Evolutionary conservation across 2,113 vertebrate genomes (phyloP).

Genomic region (Chaetura pelagica): DNA sequence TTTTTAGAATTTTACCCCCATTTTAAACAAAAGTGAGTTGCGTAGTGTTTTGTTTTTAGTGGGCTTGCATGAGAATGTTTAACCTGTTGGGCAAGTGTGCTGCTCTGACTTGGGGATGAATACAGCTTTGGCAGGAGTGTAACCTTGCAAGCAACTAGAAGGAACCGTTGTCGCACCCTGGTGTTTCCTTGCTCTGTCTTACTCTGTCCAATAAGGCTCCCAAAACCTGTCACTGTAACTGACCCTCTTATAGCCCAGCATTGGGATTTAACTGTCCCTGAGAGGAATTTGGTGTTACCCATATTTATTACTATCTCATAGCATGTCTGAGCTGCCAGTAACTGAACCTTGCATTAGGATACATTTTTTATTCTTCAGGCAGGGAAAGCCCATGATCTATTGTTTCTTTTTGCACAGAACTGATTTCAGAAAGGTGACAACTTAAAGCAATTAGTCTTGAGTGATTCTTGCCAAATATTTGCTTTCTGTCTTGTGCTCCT

Average conservation of each 20-base stretch:
- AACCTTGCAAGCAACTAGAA: not conserved
- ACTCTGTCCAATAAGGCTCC: not conserved
- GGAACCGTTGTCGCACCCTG: not conserved
- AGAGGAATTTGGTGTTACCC: not conserved
- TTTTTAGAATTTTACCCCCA: not conserved
- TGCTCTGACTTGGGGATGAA: not conserved
- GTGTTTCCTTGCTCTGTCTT: not conserved
- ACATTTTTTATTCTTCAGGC: not conserved
- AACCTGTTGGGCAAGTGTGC: not conserved
- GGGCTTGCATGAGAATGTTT: not conserved
- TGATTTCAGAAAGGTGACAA: not conserved
- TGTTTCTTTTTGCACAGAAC: not conserved
- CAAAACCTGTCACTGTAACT: not conserved
- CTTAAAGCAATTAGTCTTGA: not conserved
- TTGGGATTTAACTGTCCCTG: not conserved
- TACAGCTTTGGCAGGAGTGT: not conserved
- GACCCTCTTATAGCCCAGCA: not conserved
- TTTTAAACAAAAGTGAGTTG: not conserved
- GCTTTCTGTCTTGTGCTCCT: not conserved
- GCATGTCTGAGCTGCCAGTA: not conserved
- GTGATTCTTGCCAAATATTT: not conserved
- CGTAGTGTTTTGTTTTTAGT: not conserved
- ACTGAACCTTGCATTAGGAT: not conserved
- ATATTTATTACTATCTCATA: fast-evolving
- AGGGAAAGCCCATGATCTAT: not conserved